These are phyloP conservation scores for Drosophila pseudoobscura DNA, from an alignment of 1,140 invertebrate genomes.

Conservation along the genomic window DNA sequence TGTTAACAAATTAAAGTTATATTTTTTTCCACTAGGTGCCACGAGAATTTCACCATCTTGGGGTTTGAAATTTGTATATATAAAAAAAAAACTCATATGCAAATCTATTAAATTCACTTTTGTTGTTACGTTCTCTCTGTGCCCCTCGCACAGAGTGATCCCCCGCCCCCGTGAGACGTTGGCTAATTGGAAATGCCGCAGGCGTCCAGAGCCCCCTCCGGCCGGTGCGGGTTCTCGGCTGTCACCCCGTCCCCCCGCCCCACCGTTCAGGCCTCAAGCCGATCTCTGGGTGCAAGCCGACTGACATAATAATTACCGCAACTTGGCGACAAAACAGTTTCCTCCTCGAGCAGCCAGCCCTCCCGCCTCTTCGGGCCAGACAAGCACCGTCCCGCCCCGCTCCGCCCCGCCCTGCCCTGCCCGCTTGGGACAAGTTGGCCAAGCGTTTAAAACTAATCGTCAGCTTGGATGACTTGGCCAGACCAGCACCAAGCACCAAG, in stretches of 20 bases:
- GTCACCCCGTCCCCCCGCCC: slow-evolving; percentile 5
- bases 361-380: not conserved
- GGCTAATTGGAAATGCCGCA: slow-evolving; percentile 76
- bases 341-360: not conserved
- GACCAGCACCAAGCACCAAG: too few species aligned
- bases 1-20: slow-evolving; percentile 59
- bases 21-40: not conserved
- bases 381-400: not conserved
- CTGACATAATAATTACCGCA: slow-evolving; percentile 78
- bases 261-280: slow-evolving; percentile 8
- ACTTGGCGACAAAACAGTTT: slow-evolving; percentile 64
- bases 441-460: slow-evolving; percentile 56
- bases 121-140: slow-evolving; percentile 41
- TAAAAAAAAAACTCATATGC: slow-evolving; percentile 18
- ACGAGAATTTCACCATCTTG: not conserved
- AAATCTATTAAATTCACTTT: slow-evolving; percentile 70
- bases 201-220: slow-evolving; percentile 49
- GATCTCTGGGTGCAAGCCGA: slow-evolving; percentile 33
- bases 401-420: not conserved
- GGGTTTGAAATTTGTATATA: slow-evolving; percentile 24
- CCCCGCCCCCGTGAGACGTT: slow-evolving; percentile 51
- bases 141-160: not conserved
- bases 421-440: slow-evolving; percentile 38
- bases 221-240: slow-evolving; percentile 28
- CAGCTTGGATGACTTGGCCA: slow-evolving; percentile 40